These are phyloP conservation scores for Drosophila ambigua DNA, from an alignment of 1,140 invertebrate genomes.

Conservation along the genomic window DNA sequence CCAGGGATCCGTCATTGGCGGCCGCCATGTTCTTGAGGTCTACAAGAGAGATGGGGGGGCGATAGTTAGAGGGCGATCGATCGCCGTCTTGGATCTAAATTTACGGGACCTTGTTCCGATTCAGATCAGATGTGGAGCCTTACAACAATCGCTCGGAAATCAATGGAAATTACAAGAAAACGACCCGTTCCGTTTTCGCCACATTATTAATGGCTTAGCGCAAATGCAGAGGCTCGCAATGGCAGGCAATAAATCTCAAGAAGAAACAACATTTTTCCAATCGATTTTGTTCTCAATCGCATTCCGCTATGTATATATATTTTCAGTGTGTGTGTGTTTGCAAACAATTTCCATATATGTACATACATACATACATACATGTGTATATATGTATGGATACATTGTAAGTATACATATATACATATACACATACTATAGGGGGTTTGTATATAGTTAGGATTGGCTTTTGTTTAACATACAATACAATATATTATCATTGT, in stretches of 20 bases:
- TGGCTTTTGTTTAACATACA: slow-evolving; percentile 60
- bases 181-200: slow-evolving; percentile 8
- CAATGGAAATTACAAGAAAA: slow-evolving; percentile 17
- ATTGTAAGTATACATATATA: slow-evolving; percentile 6
- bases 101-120: too few species aligned
- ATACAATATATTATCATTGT: slow-evolving; percentile 44
- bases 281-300: slow-evolving; percentile 50
- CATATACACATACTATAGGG: slow-evolving; percentile 18
- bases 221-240: slow-evolving; percentile 49
- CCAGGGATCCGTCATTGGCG: slow-evolving; percentile 72
- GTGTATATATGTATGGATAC: slow-evolving; percentile 16
- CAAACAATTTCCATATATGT: slow-evolving; percentile 66
- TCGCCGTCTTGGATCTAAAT: too few species aligned
- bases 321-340: slow-evolving; percentile 41
- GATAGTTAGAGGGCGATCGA: slow-evolving; percentile 12
- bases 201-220: slow-evolving; percentile 35
- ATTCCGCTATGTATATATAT: slow-evolving; percentile 59
- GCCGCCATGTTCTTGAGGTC: slow-evolving; percentile 79
- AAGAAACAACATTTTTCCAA: slow-evolving; percentile 28
- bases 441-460: slow-evolving; percentile 66
- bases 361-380: slow-evolving; percentile 21
- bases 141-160: slow-evolving; percentile 4
- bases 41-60: slow-evolving; percentile 64
- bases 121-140: background rate
- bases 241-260: slow-evolving; percentile 54